A percentile compares a stretch with the other conserved stretches of the same genome.
phyloP scores from a whole-genome alignment of 2,797 vertebrate species.

The Alauda arvensis region DNA sequence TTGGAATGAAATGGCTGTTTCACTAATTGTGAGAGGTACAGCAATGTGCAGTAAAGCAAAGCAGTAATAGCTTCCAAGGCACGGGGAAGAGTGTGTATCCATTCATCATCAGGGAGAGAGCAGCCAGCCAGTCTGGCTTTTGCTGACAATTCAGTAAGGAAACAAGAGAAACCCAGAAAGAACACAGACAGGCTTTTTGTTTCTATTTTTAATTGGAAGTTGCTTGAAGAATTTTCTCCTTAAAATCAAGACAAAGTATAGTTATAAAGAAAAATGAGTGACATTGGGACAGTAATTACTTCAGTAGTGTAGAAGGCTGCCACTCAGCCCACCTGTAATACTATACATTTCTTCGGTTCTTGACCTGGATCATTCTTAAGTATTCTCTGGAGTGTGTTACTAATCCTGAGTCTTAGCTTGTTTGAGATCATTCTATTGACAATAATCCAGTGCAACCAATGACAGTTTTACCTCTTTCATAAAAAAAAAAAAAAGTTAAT shows the following conservation, averaged over 20 bases:
- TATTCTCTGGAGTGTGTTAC: neutral
- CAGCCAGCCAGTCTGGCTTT: constrained; percentile 54
- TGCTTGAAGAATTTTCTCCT: neutral
- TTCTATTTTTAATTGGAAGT: neutral
- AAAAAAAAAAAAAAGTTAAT: neutral
- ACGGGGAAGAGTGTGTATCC: neutral
- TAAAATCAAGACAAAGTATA: neutral
- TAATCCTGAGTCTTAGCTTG: neutral
- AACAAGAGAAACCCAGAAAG: neutral
- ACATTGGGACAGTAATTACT: neutral
- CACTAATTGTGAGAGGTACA: neutral
- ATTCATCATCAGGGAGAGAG: constrained; percentile 30
- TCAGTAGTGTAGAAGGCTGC: neutral
- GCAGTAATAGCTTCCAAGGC: constrained; percentile 14
- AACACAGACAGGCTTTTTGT: neutral
- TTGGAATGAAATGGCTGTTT: neutral
- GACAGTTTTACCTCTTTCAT: neutral
- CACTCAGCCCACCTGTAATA: neutral
- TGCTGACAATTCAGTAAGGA: neutral
- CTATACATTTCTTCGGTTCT: neutral
- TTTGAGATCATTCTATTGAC: neutral
- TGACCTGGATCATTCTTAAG: neutral
- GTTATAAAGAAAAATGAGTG: neutral
- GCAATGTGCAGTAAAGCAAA: neutral
- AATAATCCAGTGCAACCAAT: neutral